Percentiles rank a stretch among this genome's conserved stretches.
Conservation (phyloP, 2,113 vertebrate species). For the Rhinogobius similis region DNA sequence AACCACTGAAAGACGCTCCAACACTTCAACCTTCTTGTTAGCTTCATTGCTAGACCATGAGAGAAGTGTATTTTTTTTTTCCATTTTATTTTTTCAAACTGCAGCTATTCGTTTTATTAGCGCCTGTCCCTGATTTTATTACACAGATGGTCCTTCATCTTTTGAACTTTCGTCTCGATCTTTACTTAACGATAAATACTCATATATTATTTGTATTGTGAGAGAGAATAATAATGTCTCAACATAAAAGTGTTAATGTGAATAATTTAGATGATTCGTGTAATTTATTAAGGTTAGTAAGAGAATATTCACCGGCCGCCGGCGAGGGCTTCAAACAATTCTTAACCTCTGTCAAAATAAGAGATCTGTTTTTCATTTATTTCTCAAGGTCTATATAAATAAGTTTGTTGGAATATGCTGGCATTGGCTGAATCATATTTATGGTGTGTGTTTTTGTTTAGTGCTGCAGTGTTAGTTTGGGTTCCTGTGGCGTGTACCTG, state of each 20-base stretch:
- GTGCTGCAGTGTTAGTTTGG: conserved; percentile 32
- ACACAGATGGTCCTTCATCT: conserved; percentile 31
- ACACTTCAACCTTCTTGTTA: conserved; percentile 54
- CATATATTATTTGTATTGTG: conserved; percentile 15
- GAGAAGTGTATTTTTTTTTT: conserved; percentile 27
- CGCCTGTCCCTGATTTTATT: conserved; percentile 36
- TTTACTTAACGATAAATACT: conserved; percentile 11
- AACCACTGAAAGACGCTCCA: conserved; percentile 71
- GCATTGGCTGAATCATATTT: conserved; percentile 55
- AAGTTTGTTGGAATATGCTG: conserved; percentile 59
- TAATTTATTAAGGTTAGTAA: conserved; percentile 13
- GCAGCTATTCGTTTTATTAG: conserved; percentile 28
- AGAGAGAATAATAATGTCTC: neutral
- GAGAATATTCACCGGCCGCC: conserved; percentile 8
- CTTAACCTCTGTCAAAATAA: conserved; percentile 42
- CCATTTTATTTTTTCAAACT: conserved; percentile 18
- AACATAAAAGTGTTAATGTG: conserved; percentile 5
- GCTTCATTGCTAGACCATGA: conserved; percentile 54
- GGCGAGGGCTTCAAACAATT: conserved; percentile 38
- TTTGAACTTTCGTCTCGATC: conserved; percentile 36
- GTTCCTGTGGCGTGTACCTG: conserved; percentile 63
- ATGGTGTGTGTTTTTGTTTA: conserved; percentile 61
- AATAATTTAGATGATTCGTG: conserved; percentile 11
- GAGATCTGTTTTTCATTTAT: conserved; percentile 57
- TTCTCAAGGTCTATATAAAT: conserved; percentile 64